Conservation (phyloP, 2,797 vertebrate species). For the Labroides dimidiatus region DNA sequence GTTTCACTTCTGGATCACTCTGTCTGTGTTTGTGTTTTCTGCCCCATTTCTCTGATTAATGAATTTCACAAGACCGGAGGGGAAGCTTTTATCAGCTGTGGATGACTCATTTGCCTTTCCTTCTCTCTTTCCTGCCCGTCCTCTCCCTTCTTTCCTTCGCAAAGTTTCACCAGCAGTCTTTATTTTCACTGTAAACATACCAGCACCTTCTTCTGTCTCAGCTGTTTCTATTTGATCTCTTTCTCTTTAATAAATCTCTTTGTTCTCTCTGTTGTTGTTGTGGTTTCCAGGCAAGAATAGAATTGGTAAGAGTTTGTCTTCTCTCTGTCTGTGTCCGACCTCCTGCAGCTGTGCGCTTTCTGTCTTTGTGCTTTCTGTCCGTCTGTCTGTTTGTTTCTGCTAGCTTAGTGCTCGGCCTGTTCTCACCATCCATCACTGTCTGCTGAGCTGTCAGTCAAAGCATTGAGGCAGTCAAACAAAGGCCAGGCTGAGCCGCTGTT, state of each 20-base stretch:
- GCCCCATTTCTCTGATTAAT: constrained; percentile 27
- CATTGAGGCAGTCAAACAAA: constrained; percentile 48
- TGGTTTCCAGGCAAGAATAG: constrained; percentile 89
- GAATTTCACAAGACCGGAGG: constrained; percentile 33
- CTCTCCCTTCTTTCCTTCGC: constrained; percentile 2
- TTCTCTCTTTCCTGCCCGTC: not conserved
- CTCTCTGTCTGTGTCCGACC: constrained; percentile 59
- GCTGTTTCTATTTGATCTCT: constrained; percentile 38
- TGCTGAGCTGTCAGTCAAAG: constrained; percentile 60
- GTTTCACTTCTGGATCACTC: not conserved
- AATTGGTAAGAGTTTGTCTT: constrained; percentile 87
- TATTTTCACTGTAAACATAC: constrained; percentile 5
- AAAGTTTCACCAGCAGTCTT: constrained; percentile 1
- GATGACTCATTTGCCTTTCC: constrained; percentile 25
- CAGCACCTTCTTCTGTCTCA: constrained; percentile 11
- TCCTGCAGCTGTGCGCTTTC: constrained; percentile 52
- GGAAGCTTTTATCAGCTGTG: constrained; percentile 37
- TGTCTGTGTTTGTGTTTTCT: constrained; percentile 23
- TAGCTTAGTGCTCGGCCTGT: constrained; percentile 53
- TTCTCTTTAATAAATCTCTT: constrained; percentile 63
- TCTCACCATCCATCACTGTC: constrained; percentile 71
- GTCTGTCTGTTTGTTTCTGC: constrained; percentile 28
- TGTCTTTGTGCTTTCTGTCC: constrained; percentile 34
- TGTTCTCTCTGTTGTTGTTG: constrained; percentile 59
- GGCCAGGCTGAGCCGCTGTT: constrained; percentile 27